Conservation (phyloP, 2,797 vertebrate species). For the Carapus acus region DNA sequence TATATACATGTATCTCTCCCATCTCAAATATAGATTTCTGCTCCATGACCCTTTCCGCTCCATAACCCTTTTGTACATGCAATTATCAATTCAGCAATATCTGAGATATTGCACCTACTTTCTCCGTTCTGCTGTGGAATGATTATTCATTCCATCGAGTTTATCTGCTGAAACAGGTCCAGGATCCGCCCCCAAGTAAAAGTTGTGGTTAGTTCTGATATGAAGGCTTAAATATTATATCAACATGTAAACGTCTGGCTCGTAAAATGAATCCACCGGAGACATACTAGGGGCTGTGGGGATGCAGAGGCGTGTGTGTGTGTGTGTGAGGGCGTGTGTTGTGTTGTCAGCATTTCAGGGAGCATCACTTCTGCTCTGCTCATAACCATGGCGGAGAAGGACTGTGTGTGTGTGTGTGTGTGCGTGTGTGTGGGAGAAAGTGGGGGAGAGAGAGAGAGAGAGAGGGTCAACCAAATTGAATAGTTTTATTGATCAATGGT, state of each 20-base stretch:
- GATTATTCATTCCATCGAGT: conserved; percentile 6
- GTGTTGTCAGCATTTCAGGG: conserved; percentile 61
- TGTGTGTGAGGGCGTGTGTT: no score
- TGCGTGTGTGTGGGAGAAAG: no score
- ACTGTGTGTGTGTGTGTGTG: no score
- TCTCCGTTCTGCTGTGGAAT: not conserved
- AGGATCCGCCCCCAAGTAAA: not conserved
- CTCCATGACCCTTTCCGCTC: not conserved
- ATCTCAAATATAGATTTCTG: no score
- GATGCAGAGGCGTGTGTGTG: conserved; percentile 45
- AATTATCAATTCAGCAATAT: not conserved
- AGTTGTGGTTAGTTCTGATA: not conserved
- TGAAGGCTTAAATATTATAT: no score
- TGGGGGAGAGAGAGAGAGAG: conserved; percentile 22
- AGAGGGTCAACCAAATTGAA: conserved; percentile 62
- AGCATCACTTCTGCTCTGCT: conserved; percentile 40
- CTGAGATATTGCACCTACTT: not conserved
- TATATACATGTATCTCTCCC: no score
- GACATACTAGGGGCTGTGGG: not conserved
- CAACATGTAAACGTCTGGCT: not conserved
- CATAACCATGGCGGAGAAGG: conserved; percentile 35
- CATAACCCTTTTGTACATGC: conserved; percentile 1
- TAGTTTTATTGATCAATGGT: conserved; percentile 68
- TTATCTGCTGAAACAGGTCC: not conserved
- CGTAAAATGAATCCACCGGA: conserved; percentile 10